Conservation (phyloP, 2,888 invertebrate genomes). For the Diachrysia chrysitis region DNA sequence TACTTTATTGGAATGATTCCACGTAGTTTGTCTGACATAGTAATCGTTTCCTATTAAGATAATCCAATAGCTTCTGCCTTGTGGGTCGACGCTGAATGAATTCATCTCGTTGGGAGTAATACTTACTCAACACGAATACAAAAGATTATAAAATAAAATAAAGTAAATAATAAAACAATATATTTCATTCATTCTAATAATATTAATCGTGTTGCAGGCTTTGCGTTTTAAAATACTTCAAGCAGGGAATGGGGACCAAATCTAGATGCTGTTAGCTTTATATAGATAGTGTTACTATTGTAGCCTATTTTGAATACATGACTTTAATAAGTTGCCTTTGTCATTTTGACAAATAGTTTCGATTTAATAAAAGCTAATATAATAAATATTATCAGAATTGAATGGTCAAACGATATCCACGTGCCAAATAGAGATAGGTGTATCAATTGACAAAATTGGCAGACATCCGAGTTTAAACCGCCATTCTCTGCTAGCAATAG, state of each 20-base stretch:
- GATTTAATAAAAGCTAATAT: too few species aligned
- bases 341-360: too few species aligned
- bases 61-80: background rate
- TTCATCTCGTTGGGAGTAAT: background rate
- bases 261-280: too few species aligned
- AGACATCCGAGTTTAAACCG: background rate
- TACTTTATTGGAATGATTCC: background rate
- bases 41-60: slow-evolving; percentile 4
- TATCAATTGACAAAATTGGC: slow-evolving; percentile 11
- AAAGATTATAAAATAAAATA: too few species aligned
- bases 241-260: too few species aligned
- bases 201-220: too few species aligned
- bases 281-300: too few species aligned
- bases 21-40: background rate
- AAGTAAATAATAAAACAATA: too few species aligned
- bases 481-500: background rate
- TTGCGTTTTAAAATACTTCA: too few species aligned
- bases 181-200: background rate
- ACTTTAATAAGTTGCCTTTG: too few species aligned
- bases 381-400: background rate
- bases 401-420: background rate
- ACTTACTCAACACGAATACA: background rate
- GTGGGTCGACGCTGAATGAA: background rate
- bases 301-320: too few species aligned
- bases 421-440: slow-evolving; percentile 8